Conservation (phyloP, 1,140 invertebrate genomes). For the Anastrepha ludens region DNA sequence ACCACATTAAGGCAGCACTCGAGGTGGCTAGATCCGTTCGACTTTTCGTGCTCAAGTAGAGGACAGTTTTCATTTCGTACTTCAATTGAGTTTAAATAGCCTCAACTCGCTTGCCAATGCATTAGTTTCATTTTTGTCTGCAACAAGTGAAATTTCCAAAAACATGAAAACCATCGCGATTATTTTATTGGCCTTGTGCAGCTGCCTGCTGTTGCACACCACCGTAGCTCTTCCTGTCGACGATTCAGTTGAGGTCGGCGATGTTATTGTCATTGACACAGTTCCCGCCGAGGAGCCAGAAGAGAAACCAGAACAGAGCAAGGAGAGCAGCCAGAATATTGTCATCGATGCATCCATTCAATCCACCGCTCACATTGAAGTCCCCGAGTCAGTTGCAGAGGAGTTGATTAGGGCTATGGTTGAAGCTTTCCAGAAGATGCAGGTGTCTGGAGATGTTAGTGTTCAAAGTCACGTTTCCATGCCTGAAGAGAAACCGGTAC, state of each 20-base stretch:
- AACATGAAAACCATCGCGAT: neutral
- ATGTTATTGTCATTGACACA: neutral
- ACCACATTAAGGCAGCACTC: too few species aligned
- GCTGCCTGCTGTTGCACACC: neutral
- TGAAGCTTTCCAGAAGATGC: neutral
- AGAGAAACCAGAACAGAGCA: neutral
- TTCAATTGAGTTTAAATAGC: neutral
- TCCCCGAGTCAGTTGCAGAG: neutral
- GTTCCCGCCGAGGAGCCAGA: too few species aligned
- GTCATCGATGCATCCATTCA: neutral
- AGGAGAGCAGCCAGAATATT: neutral
- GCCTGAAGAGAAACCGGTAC: neutral
- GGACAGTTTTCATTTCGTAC: too few species aligned
- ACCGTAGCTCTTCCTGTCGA: neutral
- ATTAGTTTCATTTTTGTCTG: neutral
- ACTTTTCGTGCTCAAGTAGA: too few species aligned
- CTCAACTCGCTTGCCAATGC: neutral
- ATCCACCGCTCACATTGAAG: neutral
- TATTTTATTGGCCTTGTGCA: neutral
- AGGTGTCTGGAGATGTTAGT: neutral
- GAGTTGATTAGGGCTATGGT: neutral
- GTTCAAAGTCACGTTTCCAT: neutral
- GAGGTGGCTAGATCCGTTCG: too few species aligned
- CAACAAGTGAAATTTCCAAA: neutral
- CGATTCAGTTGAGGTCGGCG: neutral